Conservation (phyloP, 2,797 vertebrate species). For the Cossypha polioptera region DNA sequence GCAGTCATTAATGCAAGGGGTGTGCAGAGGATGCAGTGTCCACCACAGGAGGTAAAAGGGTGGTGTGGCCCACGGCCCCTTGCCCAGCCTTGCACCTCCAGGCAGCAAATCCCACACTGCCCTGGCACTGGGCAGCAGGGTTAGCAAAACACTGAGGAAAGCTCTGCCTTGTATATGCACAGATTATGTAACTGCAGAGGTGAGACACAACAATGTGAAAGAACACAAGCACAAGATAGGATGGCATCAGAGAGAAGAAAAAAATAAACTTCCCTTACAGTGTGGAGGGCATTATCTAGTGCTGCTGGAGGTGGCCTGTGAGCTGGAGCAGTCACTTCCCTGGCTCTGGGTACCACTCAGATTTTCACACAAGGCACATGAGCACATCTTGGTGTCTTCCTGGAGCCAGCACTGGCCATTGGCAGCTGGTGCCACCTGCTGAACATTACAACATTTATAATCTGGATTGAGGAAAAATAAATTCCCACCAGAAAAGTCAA, state of each 20-base stretch:
- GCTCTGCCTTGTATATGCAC: not conserved
- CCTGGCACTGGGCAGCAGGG: not conserved
- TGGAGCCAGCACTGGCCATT: fast-evolving
- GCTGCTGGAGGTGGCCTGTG: fast-evolving
- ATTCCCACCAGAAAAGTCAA: not conserved
- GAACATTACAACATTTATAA: not conserved
- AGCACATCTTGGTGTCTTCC: not conserved
- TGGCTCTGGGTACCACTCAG: not conserved
- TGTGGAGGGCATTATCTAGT: not conserved
- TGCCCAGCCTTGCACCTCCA: not conserved
- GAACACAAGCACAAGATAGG: not conserved
- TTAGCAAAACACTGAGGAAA: not conserved
- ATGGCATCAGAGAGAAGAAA: not conserved
- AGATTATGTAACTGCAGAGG: not conserved
- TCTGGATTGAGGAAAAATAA: not conserved
- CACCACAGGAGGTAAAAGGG: not conserved
- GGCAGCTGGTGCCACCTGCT: conserved; percentile 34
- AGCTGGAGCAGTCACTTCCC: not conserved
- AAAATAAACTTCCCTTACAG: not conserved
- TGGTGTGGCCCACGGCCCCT: not conserved
- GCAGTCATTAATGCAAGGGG: not conserved
- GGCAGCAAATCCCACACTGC: not conserved
- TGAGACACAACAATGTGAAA: not conserved
- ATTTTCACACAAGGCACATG: not conserved
- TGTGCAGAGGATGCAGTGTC: not conserved